phyloP scores from a whole-genome alignment of 2,888 invertebrate species.

The Scrobipalpa atriplicella region DNA sequence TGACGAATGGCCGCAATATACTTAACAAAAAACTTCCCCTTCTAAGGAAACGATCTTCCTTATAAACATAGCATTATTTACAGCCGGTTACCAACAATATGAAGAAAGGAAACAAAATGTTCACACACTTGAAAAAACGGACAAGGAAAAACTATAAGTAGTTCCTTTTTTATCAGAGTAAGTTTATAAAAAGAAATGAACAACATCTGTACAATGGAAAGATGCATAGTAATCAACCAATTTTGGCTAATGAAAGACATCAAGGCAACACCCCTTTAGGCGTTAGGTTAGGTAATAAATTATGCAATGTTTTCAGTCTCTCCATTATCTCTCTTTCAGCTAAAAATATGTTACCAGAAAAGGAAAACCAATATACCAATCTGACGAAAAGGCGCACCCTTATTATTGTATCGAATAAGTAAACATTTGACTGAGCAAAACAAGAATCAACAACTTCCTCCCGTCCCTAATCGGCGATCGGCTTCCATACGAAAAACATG shows the following conservation, averaged over 20 bases:
- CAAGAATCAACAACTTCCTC: neutral
- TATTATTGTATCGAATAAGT: slow-evolving; percentile 7
- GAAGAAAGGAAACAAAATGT: slow-evolving; percentile 1
- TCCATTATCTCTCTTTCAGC: too few species aligned
- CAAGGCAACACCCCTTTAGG: too few species aligned
- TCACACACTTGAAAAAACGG: neutral
- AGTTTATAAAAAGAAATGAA: neutral
- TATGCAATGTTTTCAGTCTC: too few species aligned
- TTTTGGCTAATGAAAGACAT: too few species aligned
- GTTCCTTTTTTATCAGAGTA: too few species aligned
- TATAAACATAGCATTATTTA: slow-evolving; percentile 21
- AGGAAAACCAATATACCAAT: neutral
- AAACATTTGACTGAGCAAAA: neutral
- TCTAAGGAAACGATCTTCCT: slow-evolving; percentile 10
- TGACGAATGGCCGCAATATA: slow-evolving; percentile 10
- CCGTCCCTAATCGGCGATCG: neutral
- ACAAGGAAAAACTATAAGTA: neutral
- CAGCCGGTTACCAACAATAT: neutral
- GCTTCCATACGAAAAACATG: slow-evolving; percentile 14
- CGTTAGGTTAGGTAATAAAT: too few species aligned
- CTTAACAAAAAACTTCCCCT: slow-evolving; percentile 8
- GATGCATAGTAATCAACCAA: too few species aligned
- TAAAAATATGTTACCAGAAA: neutral
- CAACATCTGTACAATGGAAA: neutral
- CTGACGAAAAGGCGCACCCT: neutral